Percentiles rank a stretch among this genome's conserved stretches.
phyloP scores from a whole-genome alignment of 2,113 vertebrate species.

The Xiphophorus maculatus region DNA sequence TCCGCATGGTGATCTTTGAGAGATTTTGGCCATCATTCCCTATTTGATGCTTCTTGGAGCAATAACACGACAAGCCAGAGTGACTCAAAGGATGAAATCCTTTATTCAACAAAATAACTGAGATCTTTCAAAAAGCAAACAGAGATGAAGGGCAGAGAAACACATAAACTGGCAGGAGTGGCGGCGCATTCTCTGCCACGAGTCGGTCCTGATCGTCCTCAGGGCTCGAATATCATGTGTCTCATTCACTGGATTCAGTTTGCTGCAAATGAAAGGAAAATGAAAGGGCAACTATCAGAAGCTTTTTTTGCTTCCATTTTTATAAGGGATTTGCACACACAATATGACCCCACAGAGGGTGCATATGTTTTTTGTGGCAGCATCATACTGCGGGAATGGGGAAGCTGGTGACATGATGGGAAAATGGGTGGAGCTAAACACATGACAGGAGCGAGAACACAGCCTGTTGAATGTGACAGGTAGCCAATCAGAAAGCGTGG shows the following conservation, averaged over 20 bases:
- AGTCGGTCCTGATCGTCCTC: conserved; percentile 6
- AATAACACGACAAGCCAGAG: not conserved
- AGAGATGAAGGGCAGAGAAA: not conserved
- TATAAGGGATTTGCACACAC: not conserved
- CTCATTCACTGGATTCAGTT: conserved; percentile 20
- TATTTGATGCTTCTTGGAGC: not conserved
- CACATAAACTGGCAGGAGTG: not conserved
- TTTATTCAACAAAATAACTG: not conserved
- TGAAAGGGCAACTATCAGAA: conserved; percentile 43
- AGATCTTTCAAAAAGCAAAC: not conserved
- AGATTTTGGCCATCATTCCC: not conserved
- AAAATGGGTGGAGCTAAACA: not conserved
- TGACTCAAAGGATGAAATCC: not conserved
- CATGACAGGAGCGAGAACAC: too few species aligned
- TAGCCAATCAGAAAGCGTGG: too few species aligned
- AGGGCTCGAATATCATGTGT: conserved; percentile 64
- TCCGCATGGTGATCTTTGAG: not conserved
- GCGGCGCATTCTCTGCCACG: too few species aligned
- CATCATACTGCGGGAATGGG: not conserved
- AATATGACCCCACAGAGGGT: not conserved
- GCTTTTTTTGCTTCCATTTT: not conserved
- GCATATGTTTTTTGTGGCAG: not conserved
- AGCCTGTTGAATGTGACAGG: too few species aligned
- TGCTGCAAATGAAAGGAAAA: conserved; percentile 12
- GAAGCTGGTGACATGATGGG: not conserved